phyloP scores from a whole-genome alignment of 1,140 invertebrate species.

The Drosophila bifasciata region DNA sequence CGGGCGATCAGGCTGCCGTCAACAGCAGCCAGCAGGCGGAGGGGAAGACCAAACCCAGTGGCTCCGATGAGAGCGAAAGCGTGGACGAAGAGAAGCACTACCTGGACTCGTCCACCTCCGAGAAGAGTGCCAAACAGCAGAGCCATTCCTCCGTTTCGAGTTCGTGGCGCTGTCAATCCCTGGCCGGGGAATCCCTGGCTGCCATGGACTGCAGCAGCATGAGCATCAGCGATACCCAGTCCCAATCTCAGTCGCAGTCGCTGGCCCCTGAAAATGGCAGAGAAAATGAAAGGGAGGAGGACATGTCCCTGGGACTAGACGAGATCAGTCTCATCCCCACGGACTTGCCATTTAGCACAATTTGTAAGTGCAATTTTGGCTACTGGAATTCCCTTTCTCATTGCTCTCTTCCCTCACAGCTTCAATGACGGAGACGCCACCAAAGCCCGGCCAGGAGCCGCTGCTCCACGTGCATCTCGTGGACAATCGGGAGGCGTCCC shows the following conservation, averaged over 20 bases:
- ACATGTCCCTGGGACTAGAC: slow-evolving; percentile 68
- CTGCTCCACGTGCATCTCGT: slow-evolving; percentile 70
- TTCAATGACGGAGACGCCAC: slow-evolving; percentile 67
- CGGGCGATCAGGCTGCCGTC: slow-evolving; percentile 9
- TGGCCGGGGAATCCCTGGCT: slow-evolving; percentile 87
- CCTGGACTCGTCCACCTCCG: slow-evolving; percentile 79
- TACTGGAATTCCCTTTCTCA: not conserved
- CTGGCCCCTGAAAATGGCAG: slow-evolving; percentile 26
- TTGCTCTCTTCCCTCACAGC: slow-evolving; percentile 22
- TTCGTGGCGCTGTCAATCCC: slow-evolving; percentile 85
- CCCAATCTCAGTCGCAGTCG: slow-evolving; percentile 27
- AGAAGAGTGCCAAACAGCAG: slow-evolving; percentile 82
- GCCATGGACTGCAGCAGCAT: slow-evolving; percentile 86
- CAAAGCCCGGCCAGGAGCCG: slow-evolving; percentile 43
- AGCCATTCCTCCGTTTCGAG: slow-evolving; percentile 85
- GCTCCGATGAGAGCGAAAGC: slow-evolving; percentile 77
- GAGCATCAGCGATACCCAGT: slow-evolving; percentile 85
- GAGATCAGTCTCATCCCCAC: slow-evolving; percentile 71
- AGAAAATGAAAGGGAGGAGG: slow-evolving; percentile 46
- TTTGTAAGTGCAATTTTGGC: slow-evolving; percentile 76
- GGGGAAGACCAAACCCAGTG: slow-evolving; percentile 17
- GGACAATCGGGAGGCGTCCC: slow-evolving; percentile 57
- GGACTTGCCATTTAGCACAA: slow-evolving; percentile 75
- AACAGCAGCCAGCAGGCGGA: slow-evolving; percentile 15
- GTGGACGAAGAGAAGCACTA: slow-evolving; percentile 82